Percentiles rank a stretch among this genome's conserved stretches.
Evolutionary conservation across 2,888 invertebrate genomes (phyloP).

Genomic region (Calliopum simillimum): DNA sequence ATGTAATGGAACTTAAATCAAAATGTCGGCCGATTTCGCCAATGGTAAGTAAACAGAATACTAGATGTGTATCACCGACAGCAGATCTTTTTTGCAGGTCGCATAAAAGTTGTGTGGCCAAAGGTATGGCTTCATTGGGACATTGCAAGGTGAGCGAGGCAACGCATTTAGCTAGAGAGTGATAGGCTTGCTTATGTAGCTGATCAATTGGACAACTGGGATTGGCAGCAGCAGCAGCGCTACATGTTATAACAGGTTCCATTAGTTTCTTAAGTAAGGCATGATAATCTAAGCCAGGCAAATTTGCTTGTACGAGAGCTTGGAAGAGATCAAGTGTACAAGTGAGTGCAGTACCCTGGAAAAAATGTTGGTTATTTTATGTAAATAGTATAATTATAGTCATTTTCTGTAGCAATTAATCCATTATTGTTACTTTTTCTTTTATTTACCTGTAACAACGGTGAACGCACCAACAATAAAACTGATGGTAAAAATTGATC

Average conservation of each 20-base stretch:
- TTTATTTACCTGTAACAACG: conserved; percentile 77
- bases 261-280: conserved; percentile 83
- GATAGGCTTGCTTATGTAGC: conserved; percentile 83
- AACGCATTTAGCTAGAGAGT: conserved; percentile 96
- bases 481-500: conserved; percentile 87
- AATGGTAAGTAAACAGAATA: conserved; percentile 93
- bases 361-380: no score
- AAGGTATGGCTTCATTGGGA: conserved; percentile 75
- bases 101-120: conserved; percentile 76
- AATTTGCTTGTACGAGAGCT: conserved; percentile 86
- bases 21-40: conserved; percentile 97
- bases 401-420: no score
- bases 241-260: conserved; percentile 72
- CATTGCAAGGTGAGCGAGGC: conserved; percentile 91
- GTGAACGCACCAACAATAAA: conserved; percentile 87
- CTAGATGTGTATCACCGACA: conserved; percentile 79
- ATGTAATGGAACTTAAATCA: conserved; percentile 81
- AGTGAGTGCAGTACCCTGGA: conserved; percentile 84
- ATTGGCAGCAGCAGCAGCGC: conserved; percentile 40
- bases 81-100: conserved; percentile 76
- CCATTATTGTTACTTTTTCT: no score
- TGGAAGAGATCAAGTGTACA: conserved; percentile 94
- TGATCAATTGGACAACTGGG: conserved; percentile 67
- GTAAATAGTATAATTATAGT: no score
- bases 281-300: conserved; percentile 84